Evolutionary conservation across 2,888 invertebrate species (phyloP).

Genomic region (Eurois occulta): DNA sequence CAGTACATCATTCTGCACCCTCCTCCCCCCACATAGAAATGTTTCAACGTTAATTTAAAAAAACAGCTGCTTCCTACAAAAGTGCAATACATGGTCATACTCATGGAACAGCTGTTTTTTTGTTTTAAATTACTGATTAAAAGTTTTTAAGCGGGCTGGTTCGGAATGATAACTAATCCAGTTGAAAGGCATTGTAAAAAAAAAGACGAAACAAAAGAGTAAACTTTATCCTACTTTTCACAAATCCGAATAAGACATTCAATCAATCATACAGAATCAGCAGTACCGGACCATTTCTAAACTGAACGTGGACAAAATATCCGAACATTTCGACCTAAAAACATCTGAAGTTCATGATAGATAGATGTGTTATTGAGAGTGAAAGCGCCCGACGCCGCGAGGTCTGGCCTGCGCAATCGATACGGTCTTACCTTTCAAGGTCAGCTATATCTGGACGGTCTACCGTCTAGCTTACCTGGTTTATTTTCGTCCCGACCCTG

Average conservation of each 20-base stretch:
- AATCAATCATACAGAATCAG: not conserved
- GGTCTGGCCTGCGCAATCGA: conserved; percentile 62
- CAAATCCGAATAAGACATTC: not conserved
- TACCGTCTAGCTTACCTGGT: conserved; percentile 27
- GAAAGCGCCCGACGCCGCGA: conserved; percentile 54
- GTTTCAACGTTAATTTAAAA: too few species aligned
- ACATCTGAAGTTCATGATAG: conserved; percentile 4
- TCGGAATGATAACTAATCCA: not conserved
- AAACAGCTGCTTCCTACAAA: too few species aligned
- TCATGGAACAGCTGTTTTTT: too few species aligned
- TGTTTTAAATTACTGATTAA: too few species aligned
- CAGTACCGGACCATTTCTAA: not conserved
- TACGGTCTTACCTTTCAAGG: conserved; percentile 55
- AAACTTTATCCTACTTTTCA: not conserved
- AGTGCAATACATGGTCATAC: too few species aligned
- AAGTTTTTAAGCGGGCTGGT: too few species aligned
- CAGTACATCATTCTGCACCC: too few species aligned
- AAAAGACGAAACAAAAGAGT: too few species aligned
- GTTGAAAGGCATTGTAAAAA: not conserved
- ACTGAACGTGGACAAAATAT: conserved; percentile 10
- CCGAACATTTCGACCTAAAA: conserved; percentile 10
- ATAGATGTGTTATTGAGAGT: conserved; percentile 38
- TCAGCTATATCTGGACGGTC: conserved; percentile 41
- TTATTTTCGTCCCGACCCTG: conserved; percentile 37
- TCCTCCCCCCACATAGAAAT: too few species aligned